Conservation (phyloP, 30 jellyfish, hydroid and myxozoan species). For the Cassiopea xamachana region DNA sequence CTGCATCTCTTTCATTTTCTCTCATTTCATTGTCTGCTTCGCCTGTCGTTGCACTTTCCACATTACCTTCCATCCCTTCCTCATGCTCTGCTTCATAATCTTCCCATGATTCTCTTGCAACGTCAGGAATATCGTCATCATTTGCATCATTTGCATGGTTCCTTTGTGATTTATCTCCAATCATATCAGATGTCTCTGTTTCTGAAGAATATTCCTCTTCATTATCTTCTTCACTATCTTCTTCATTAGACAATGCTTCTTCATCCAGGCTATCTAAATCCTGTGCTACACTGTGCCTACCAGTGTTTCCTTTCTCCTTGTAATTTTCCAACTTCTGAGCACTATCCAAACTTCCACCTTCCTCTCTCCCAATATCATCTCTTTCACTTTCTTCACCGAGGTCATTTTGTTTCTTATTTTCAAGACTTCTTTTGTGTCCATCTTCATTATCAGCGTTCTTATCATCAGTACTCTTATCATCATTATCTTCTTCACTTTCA, state of each 20-base stretch:
- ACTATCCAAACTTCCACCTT: no score
- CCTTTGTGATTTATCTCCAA: background rate
- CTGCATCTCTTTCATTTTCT: background rate
- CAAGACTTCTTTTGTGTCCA: no score
- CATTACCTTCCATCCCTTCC: constrained; percentile 2
- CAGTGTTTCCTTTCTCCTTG: background rate
- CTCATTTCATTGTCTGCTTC: background rate
- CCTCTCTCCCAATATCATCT: no score
- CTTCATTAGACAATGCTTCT: background rate
- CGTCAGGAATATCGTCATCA: background rate
- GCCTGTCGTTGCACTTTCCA: background rate
- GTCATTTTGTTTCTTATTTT: no score
- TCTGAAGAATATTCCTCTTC: background rate
- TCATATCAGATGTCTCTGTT: background rate
- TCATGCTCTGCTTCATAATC: constrained; percentile 31
- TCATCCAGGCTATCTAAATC: background rate
- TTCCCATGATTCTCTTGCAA: constrained; percentile 10
- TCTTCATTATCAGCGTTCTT: no score
- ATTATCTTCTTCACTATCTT: background rate
- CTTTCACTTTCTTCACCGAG: no score
- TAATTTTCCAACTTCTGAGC: no score
- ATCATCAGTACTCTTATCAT: background rate
- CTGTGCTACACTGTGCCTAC: background rate
- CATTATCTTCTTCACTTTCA: background rate
- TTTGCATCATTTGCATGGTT: background rate